phyloP scores from a whole-genome alignment of 2,888 invertebrate species.

The Limnephilus auricula region DNA sequence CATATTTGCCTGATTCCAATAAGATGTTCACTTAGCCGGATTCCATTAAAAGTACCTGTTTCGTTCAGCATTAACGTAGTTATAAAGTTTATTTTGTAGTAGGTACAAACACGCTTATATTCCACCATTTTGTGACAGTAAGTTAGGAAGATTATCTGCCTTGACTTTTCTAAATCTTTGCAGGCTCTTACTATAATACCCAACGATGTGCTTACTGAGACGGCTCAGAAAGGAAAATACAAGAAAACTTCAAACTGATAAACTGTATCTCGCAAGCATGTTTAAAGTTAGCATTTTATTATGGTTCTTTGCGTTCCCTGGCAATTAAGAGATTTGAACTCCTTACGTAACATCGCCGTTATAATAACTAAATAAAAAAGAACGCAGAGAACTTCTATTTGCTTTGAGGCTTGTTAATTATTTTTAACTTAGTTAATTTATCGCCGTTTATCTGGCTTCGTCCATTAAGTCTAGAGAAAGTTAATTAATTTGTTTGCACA shows the following conservation, averaged over 20 bases:
- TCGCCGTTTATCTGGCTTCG: background rate
- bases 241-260: background rate
- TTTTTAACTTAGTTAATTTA: background rate
- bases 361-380: background rate
- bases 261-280: background rate
- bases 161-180: background rate
- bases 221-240: background rate
- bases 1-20: no score
- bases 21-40: no score
- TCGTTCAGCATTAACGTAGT: background rate
- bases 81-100: background rate
- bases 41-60: background rate
- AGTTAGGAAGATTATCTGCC: background rate
- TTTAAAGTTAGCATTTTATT: background rate
- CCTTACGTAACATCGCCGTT: background rate
- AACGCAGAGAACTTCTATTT: background rate
- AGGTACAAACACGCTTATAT: background rate
- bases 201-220: background rate
- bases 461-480: background rate
- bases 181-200: background rate
- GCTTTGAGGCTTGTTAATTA: background rate
- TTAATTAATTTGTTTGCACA: background rate
- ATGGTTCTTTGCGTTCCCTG: background rate
- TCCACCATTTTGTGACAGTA: background rate
- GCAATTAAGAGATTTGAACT: background rate